Percentiles rank a stretch among this genome's conserved stretches.
These are phyloP conservation scores for Miniopterus natalensis DNA, from an alignment of 2,113 vertebrate species.

Conservation along the genomic window DNA sequence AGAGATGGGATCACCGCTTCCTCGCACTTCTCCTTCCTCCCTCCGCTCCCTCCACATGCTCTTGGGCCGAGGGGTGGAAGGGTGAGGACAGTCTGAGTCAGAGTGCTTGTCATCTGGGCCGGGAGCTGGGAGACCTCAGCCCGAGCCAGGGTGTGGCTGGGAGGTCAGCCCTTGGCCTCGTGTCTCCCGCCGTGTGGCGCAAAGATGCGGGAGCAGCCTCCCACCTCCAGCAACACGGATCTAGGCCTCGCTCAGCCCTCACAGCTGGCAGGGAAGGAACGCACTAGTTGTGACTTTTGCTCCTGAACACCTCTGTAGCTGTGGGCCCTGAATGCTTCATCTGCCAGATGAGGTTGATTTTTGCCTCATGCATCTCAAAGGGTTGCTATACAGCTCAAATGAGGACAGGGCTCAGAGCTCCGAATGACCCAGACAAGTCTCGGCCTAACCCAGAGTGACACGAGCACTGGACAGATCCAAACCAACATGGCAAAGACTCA, in stretches of 20 bases:
- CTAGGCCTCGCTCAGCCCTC: neutral
- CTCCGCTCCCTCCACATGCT: neutral
- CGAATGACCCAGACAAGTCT: neutral
- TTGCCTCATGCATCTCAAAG: neutral
- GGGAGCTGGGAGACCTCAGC: neutral
- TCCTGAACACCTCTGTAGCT: neutral
- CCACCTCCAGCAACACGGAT: neutral
- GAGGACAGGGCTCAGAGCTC: neutral
- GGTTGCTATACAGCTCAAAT: neutral
- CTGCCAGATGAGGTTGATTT: neutral
- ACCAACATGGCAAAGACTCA: accelerated
- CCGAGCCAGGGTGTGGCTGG: neutral
- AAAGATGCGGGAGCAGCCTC: neutral
- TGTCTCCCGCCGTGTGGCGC: accelerated
- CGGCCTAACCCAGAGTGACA: neutral
- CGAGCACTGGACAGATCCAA: neutral
- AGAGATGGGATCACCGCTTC: neutral
- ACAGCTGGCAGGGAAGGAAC: neutral
- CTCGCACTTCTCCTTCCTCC: neutral
- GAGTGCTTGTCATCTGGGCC: neutral
- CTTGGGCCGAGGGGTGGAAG: neutral
- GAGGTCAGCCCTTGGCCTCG: neutral
- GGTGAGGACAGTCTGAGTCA: slow-evolving; percentile 26
- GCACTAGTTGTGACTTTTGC: neutral
- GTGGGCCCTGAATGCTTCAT: neutral